These are phyloP conservation scores for Blennius ocellaris DNA, from an alignment of 2,113 vertebrate genomes.

Conservation along the genomic window DNA sequence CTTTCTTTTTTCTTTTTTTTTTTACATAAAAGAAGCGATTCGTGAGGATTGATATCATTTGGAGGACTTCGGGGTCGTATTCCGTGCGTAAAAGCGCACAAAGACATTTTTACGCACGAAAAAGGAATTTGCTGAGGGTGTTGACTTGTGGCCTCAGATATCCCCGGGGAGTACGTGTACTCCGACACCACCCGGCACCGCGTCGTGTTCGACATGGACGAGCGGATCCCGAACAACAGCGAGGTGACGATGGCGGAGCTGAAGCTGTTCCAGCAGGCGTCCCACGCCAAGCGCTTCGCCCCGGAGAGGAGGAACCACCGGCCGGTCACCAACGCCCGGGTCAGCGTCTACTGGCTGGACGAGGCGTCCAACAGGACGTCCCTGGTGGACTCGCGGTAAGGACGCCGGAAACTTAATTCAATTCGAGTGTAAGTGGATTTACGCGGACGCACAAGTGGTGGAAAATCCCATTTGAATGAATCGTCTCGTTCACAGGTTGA, in stretches of 20 bases:
- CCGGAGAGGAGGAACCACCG: conserved; percentile 79
- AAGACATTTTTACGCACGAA: conserved; percentile 42
- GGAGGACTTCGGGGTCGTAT: fast-evolving
- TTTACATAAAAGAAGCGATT: neutral
- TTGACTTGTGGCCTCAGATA: conserved; percentile 76
- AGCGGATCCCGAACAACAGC: conserved; percentile 89
- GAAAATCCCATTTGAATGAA: conserved; percentile 44
- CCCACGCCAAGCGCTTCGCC: conserved; percentile 77
- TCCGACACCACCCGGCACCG: conserved; percentile 85
- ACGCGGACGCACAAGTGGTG: neutral
- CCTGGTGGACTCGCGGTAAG: conserved; percentile 92
- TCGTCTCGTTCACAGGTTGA: conserved; percentile 83
- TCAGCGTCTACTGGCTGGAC: conserved; percentile 93
- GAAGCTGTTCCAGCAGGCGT: conserved; percentile 90
- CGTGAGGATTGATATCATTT: neutral
- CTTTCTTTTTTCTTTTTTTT: neutral
- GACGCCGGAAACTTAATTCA: neutral
- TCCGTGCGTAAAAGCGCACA: conserved; percentile 42
- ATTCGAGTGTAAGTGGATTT: neutral
- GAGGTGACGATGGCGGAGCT: conserved; percentile 95
- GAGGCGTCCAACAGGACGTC: conserved; percentile 90
- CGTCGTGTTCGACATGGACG: conserved; percentile 92
- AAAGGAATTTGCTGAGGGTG: neutral
- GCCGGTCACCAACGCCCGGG: conserved; percentile 85
- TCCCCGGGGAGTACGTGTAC: conserved; percentile 85